Base-by-base conservation (phyloP, 2,113 vertebrate species). In the human (Homo sapiens) region DNA sequence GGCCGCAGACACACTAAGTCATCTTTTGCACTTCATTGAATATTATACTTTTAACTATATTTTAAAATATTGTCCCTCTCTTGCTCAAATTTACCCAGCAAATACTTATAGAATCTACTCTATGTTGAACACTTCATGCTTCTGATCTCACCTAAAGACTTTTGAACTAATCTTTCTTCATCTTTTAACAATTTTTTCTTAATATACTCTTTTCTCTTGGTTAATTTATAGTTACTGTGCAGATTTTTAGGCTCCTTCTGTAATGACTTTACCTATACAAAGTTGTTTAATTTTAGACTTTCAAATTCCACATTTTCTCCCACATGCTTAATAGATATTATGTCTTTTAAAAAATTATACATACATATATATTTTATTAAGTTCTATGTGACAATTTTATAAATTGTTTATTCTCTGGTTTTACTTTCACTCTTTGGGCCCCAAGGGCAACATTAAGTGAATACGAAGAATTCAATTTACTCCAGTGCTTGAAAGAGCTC, bases 231-330 rank as follows among this genome's bases (percentile, higher is more conserved):
- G 89, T 57, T 78, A 7, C 55, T 79, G 25, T 25, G 45, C 12
- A 90, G 61, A 72, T 72, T 38, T 64, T 89, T 82, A 93, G 27
- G 43, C 7, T 45, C 8, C 38, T 81, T 1, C 55, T 81, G 4
- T 45, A 94, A 87, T 80, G n/a, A 93, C 43, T 94, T 86, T 55
- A 48, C 16, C 18, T 38, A 70, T 17, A 72, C n/a, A 90, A 72
- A 78, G n/a, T 87, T 89, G 14, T 66, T 96, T 91, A 38, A 81
- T 70, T 94, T 94, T 81, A 91, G 78, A 68, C 27, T 80, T 87
- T 57, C 10, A 85, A 66, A 70, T 89, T 70, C 11, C 57, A 32
- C 11, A 88, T 79, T 94, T 97, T 94, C 43, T 94, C 12, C 66
- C n/a, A 73, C n/a, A 50, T 48, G 14, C 75, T 72, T 76, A 78